A percentile compares a stretch with the other conserved stretches of the same genome.
These are phyloP conservation scores for Protula sp. DNA, from an alignment of 2,888 invertebrate species.

Conservation along the genomic window DNA sequence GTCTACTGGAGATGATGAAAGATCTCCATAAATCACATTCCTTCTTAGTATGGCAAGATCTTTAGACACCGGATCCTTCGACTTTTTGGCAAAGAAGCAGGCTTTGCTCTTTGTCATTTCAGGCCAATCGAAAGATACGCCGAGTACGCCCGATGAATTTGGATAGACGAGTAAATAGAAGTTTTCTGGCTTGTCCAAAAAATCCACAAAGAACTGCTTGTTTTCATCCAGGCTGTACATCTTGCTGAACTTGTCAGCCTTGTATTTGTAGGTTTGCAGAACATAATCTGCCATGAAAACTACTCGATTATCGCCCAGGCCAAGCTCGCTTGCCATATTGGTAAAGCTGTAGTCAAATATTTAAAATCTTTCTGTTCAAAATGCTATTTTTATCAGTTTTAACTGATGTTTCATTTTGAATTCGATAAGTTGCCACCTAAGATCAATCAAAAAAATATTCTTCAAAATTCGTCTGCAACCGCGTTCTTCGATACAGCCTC, in stretches of 20 bases:
- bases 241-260: constrained; percentile 88
- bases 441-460: no score
- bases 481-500: no score
- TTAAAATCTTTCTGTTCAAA: no score
- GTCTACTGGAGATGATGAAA: constrained; percentile 83
- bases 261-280: constrained; percentile 67
- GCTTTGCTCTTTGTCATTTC: constrained; percentile 60
- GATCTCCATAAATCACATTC: constrained; percentile 73
- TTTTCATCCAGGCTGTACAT: constrained; percentile 58
- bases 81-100: constrained; percentile 73
- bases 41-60: constrained; percentile 59
- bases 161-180: constrained; percentile 35
- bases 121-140: constrained; percentile 80
- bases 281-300: constrained; percentile 75
- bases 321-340: constrained; percentile 45
- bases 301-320: constrained; percentile 64
- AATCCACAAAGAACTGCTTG: constrained; percentile 46
- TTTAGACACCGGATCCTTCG: constrained; percentile 63
- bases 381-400: no score
- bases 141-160: constrained; percentile 55
- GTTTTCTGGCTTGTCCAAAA: constrained; percentile 49
- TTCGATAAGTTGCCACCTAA: no score
- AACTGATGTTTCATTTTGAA: no score
- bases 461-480: no score
- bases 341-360: no score